Evolutionary conservation across 64 coral and sea anemone species (phyloP), one percentile per base, ranked within the genome.

Genomic region (Anthopleura sola): DNA sequence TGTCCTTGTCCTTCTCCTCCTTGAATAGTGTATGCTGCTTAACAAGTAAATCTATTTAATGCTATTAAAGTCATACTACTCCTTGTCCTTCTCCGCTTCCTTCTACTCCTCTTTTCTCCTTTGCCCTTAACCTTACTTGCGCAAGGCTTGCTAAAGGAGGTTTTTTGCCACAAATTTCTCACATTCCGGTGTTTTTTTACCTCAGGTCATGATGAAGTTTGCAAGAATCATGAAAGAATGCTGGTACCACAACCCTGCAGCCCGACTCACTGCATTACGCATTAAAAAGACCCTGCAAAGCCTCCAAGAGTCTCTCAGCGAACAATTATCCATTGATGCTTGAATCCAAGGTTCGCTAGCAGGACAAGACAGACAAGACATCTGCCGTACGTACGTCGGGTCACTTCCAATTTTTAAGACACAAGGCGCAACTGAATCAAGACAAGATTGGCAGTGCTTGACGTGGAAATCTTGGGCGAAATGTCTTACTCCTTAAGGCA

Each of bases 281-380:
- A 60, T 99, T 26, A 94, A 99, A 78, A 99, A 99, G 92, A 92
- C 83, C 51, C 88, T 99, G 34, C 85, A 79, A 75, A 99, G 89
- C 78, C 81, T 99, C 3, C 75, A 88, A 75, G 93, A 92, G 16
- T 80, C 85, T 56, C 50, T 90, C 39, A 18, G 21, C 12, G 76
- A 71, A 71, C n/a, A 31, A 32, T 28, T 28, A 71, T 79, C 76
- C 1, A 13, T 79, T 23, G 76, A 79, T 19, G 76, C 76, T 79
- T 48, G 9, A 79, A 7, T 20, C 18, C 21, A 79, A 28, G 29
- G 13, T 2, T 23, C n/a, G 1, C 66, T 36, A 34, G 3, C n/a
- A 7, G 66, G 29, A 34, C 26, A 34, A 71, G 26, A 26, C 8
- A 62, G 7, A n/a, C 58, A 9, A n/a, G 50, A 53, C 50, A 13